Conservation (phyloP, 2,888 invertebrate genomes). For the Chymomyza caudatula region DNA sequence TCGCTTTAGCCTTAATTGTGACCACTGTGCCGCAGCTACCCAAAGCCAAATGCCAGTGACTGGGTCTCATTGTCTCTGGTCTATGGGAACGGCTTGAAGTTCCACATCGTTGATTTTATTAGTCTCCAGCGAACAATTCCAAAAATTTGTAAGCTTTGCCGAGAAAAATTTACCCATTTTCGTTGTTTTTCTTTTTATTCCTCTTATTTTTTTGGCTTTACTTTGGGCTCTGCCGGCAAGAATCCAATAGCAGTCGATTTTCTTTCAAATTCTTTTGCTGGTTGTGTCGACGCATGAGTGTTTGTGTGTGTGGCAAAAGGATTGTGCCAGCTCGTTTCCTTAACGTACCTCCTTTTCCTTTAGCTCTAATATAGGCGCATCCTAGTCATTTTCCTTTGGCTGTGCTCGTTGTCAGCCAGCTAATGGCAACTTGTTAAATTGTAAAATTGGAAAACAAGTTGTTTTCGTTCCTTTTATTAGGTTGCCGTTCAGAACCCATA, state of each 20-base stretch:
- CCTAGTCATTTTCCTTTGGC: conserved; percentile 3
- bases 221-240: conserved; percentile 32
- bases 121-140: conserved; percentile 78
- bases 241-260: conserved; percentile 71
- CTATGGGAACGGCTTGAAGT: conserved; percentile 75
- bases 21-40: neutral
- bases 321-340: conserved; percentile 48
- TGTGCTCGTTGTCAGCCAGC: conserved; percentile 22
- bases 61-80: conserved; percentile 29
- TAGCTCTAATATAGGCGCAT: conserved; percentile 16
- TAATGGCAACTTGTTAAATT: conserved; percentile 75
- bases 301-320: conserved; percentile 45
- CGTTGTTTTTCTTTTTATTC: conserved; percentile 31
- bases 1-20: neutral
- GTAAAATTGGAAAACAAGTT: conserved; percentile 77
- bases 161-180: conserved; percentile 53
- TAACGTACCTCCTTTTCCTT: too few relatives aligned
- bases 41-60: neutral
- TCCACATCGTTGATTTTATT: conserved; percentile 78
- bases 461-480: conserved; percentile 75
- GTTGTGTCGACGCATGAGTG: conserved; percentile 21
- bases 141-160: conserved; percentile 73
- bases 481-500: conserved; percentile 66
- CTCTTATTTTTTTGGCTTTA: conserved; percentile 21
- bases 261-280: conserved; percentile 57